Percentiles rank a stretch among this genome's conserved stretches.
Evolutionary conservation across 2,797 vertebrate genomes (phyloP).

Genomic region (Linurgus olivaceus): DNA sequence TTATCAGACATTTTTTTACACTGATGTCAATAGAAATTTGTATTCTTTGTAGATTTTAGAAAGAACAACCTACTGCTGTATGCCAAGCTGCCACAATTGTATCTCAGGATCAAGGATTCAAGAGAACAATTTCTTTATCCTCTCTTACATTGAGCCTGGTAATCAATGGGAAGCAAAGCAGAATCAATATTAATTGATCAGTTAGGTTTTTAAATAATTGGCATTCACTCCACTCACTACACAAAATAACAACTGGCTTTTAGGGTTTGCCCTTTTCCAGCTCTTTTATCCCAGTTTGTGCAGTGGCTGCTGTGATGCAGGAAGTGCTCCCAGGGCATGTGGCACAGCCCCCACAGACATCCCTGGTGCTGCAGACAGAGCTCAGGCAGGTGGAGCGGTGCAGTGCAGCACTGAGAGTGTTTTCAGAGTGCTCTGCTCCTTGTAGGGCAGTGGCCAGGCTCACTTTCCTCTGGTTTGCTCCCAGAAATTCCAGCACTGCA

Average conservation of each 20-base stretch:
- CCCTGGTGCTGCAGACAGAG: background rate
- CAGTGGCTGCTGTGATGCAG: background rate
- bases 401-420: background rate
- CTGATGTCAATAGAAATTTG: constrained; percentile 3
- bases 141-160: constrained; percentile 26
- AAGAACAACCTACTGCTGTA: background rate
- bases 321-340: background rate
- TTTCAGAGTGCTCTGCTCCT: background rate
- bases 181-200: constrained; percentile 76
- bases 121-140: constrained; percentile 46
- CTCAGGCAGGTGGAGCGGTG: background rate
- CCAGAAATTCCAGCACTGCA: background rate
- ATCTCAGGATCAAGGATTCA: background rate
- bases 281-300: background rate
- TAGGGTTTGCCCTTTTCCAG: constrained; percentile 28
- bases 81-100: background rate
- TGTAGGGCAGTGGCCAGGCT: background rate
- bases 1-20: background rate
- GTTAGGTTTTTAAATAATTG: constrained; percentile 72
- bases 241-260: constrained; percentile 56
- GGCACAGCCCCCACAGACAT: background rate
- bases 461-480: background rate
- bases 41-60: constrained; percentile 27
- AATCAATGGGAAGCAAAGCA: constrained; percentile 69
- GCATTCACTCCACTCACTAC: constrained; percentile 42